These are phyloP conservation scores for Pterocles orientalis DNA, from an alignment of 2,113 vertebrate genomes.

Conservation along the genomic window DNA sequence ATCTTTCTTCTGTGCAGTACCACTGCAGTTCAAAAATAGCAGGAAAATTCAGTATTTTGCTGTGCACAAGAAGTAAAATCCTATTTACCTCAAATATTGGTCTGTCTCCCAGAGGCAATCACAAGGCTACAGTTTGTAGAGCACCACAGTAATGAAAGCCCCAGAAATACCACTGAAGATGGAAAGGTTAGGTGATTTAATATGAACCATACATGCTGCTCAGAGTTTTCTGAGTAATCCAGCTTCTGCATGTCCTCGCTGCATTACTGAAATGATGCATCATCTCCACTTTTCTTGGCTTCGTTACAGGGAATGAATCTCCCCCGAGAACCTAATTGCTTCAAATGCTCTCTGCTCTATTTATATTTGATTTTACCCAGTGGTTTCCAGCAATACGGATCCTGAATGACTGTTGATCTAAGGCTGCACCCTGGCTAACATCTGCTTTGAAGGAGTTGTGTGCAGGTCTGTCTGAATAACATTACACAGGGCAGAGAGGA, in stretches of 20 bases:
- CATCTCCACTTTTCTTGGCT: conserved; percentile 13
- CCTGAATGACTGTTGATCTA: conserved; percentile 21
- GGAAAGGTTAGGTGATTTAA: conserved; percentile 28
- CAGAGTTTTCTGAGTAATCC: not conserved
- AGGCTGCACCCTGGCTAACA: conserved; percentile 4
- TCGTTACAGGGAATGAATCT: not conserved
- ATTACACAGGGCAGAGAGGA: not conserved
- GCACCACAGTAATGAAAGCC: not conserved
- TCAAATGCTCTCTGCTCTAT: conserved; percentile 34
- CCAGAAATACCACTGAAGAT: not conserved
- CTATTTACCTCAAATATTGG: not conserved
- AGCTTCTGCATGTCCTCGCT: conserved; percentile 32
- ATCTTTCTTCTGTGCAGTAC: not conserved
- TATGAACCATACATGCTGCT: not conserved
- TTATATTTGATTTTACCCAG: conserved; percentile 36
- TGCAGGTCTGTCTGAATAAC: conserved; percentile 13
- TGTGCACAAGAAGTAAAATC: not conserved
- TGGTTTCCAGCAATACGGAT: conserved; percentile 23
- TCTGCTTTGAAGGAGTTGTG: not conserved
- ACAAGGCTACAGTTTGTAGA: not conserved
- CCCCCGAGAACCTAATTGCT: not conserved
- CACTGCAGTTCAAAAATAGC: not conserved
- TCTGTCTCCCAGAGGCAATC: not conserved
- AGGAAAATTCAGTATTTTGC: not conserved
- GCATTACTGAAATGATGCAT: conserved; percentile 4